Evolutionary conservation across 2,113 vertebrate genomes (phyloP).

Genomic region (Syngnathoides biaculeatus): DNA sequence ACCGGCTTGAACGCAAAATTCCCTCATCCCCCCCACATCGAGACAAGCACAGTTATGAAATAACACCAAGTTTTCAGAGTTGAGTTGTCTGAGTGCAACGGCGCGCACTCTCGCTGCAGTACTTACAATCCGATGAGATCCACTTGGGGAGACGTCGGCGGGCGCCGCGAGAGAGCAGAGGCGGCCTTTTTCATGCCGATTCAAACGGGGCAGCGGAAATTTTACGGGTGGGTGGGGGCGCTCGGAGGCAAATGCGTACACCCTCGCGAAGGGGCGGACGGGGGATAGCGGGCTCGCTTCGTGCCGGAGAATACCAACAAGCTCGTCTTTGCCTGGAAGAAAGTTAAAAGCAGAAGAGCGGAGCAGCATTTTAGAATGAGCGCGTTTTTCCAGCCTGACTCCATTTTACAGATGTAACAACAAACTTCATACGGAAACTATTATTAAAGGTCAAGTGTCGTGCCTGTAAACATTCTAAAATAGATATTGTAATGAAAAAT

Average conservation of each 20-base stretch:
- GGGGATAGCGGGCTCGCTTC: not conserved
- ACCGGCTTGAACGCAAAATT: no score
- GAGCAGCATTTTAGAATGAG: not conserved
- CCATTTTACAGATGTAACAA: no score
- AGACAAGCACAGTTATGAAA: not conserved
- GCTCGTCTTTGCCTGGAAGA: not conserved
- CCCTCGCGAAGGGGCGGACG: not conserved
- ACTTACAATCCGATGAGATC: not conserved
- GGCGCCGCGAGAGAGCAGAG: not conserved
- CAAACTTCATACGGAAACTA: no score
- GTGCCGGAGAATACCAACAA: not conserved
- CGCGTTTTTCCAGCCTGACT: no score
- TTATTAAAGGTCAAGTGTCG: no score
- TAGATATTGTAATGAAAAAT: no score
- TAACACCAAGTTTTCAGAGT: not conserved
- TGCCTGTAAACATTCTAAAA: no score
- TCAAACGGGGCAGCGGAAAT: not conserved
- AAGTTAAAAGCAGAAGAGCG: not conserved
- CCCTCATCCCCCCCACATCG: not conserved
- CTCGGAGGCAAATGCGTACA: not conserved
- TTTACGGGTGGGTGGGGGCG: not conserved
- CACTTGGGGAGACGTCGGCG: not conserved
- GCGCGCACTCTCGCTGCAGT: not conserved
- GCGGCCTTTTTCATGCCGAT: conserved; percentile 1
- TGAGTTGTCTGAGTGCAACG: not conserved